Conservation (phyloP, 2,888 invertebrate genomes). For the Heliconius ismenius region DNA sequence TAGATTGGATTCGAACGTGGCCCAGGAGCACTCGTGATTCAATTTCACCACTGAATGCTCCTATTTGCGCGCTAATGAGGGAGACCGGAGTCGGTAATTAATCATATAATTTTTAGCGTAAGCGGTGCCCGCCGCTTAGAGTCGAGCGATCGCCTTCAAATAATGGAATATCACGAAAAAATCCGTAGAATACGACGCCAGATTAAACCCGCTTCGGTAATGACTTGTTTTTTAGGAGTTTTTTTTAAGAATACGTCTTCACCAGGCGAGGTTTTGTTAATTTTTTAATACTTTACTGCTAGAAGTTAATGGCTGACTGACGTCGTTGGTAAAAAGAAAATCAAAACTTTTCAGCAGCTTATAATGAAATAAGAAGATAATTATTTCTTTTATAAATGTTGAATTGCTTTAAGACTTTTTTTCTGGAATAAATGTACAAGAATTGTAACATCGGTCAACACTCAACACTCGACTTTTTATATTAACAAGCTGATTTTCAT, state of each 20-base stretch:
- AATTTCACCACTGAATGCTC: slow-evolving; percentile 78
- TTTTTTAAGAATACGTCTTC: slow-evolving; percentile 78
- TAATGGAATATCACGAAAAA: slow-evolving; percentile 76
- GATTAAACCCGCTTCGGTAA: slow-evolving; percentile 77
- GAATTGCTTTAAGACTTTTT: not conserved
- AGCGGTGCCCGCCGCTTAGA: slow-evolving; percentile 66
- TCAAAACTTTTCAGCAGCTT: slow-evolving; percentile 7
- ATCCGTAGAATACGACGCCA: slow-evolving; percentile 68
- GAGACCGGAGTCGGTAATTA: slow-evolving; percentile 75
- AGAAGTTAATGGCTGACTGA: slow-evolving; percentile 68
- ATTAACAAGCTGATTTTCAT: slow-evolving; percentile 73
- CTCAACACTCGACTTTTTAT: slow-evolving; percentile 64
- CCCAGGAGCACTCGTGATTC: slow-evolving; percentile 68
- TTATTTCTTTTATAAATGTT: slow-evolving; percentile 12
- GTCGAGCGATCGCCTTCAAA: slow-evolving; percentile 72
- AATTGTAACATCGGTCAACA: slow-evolving; percentile 50
- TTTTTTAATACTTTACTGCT: slow-evolving; percentile 62
- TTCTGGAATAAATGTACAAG: slow-evolving; percentile 10
- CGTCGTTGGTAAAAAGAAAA: slow-evolving; percentile 17
- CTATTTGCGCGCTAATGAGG: slow-evolving; percentile 79
- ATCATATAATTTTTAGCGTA: slow-evolving; percentile 79
- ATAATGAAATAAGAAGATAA: slow-evolving; percentile 27
- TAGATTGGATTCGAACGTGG: slow-evolving; percentile 69
- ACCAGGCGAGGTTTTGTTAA: slow-evolving; percentile 74
- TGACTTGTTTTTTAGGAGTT: slow-evolving; percentile 80